A percentile compares a stretch with the other conserved stretches of the same genome.
Evolutionary conservation across 2,113 vertebrate genomes (phyloP).

Genomic region (Carollia perspicillata): DNA sequence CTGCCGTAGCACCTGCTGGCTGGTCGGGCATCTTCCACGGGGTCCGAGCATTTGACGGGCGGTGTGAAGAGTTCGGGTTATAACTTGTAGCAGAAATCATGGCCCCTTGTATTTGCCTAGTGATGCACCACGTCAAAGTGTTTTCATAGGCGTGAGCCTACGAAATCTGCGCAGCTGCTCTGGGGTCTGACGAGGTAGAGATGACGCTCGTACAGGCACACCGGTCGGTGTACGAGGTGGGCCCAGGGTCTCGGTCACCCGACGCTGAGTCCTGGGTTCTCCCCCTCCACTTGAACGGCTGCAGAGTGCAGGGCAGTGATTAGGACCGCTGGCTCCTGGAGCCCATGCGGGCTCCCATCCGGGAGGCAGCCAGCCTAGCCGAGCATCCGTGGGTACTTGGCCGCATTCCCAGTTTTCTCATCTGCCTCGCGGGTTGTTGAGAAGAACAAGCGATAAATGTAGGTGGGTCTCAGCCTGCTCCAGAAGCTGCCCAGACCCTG

Average conservation of each 20-base stretch:
- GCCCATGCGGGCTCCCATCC: neutral
- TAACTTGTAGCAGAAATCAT: neutral
- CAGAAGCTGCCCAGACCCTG: no score
- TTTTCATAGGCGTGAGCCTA: neutral
- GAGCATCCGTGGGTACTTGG: rapidly evolving
- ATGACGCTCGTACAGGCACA: neutral
- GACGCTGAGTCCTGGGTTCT: rapidly evolving
- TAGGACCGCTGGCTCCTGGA: neutral
- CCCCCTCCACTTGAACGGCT: neutral
- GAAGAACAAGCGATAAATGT: neutral
- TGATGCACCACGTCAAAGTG: neutral
- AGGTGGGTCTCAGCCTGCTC: neutral
- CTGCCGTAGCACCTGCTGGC: neutral
- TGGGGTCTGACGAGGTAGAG: neutral
- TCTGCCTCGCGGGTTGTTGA: neutral
- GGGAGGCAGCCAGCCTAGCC: neutral
- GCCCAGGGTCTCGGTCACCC: neutral
- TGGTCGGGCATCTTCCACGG: neutral
- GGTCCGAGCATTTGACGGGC: neutral
- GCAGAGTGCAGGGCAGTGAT: no score
- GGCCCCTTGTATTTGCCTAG: neutral
- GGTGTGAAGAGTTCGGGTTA: neutral
- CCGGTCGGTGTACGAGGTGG: neutral
- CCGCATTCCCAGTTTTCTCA: neutral
- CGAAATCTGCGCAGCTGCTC: neutral